phyloP scores from a whole-genome alignment of 2,888 invertebrate species.

The Sarcophaga rosellei region DNA sequence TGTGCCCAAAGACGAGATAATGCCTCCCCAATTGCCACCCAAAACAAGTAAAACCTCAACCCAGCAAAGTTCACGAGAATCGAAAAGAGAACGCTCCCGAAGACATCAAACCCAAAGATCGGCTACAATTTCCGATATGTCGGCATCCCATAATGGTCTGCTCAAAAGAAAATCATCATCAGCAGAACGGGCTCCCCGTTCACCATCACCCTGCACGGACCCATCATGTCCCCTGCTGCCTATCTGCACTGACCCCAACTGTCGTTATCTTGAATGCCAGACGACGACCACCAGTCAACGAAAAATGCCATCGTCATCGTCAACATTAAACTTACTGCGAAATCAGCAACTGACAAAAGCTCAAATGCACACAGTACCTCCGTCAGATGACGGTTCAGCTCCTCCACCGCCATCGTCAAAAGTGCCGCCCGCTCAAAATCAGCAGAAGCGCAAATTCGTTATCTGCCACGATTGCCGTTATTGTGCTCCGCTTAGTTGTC shows the following conservation, averaged over 20 bases:
- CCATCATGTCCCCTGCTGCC: conserved; percentile 80
- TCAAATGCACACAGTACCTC: conserved; percentile 77
- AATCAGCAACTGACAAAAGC: conserved; percentile 76
- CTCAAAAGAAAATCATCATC: conserved; percentile 80
- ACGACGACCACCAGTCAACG: conserved; percentile 69
- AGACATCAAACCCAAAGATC: conserved; percentile 81
- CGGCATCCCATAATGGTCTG: conserved; percentile 74
- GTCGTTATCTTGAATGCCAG: conserved; percentile 79
- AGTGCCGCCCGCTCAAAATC: conserved; percentile 70
- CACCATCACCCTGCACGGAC: conserved; percentile 81
- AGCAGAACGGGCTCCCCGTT: conserved; percentile 80
- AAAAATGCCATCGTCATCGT: conserved; percentile 72
- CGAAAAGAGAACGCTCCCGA: conserved; percentile 79
- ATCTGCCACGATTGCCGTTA: conserved; percentile 80
- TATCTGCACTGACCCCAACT: conserved; percentile 81
- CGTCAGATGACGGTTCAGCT: conserved; percentile 73
- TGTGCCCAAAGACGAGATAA: conserved; percentile 76
- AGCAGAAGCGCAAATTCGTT: conserved; percentile 72
- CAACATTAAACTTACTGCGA: conserved; percentile 76
- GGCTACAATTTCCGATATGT: conserved; percentile 81
- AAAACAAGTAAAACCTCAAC: conserved; percentile 66
- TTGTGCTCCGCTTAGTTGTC: conserved; percentile 80
- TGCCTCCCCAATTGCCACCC: conserved; percentile 69
- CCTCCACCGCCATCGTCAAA: conserved; percentile 73
- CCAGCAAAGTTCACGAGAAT: conserved; percentile 70